phyloP scores from a whole-genome alignment of 2,888 invertebrate genomes.

The Volucella zonaria region DNA sequence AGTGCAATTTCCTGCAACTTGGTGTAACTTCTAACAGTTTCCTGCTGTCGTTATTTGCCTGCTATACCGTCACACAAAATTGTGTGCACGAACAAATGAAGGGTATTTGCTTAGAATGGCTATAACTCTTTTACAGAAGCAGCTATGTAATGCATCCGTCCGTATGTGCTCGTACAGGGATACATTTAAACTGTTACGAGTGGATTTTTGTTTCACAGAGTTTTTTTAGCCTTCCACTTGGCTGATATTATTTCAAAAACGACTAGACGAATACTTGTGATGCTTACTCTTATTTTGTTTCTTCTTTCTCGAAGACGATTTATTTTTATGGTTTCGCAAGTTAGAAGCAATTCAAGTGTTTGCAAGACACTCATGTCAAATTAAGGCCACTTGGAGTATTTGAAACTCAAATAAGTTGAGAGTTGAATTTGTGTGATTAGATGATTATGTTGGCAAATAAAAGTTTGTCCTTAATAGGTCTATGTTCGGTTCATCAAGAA shows the following conservation, averaged over 20 bases:
- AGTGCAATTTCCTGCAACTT: slow-evolving; percentile 44
- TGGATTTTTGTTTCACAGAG: slow-evolving; percentile 1
- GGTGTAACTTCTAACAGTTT: slow-evolving; percentile 49
- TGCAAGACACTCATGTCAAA: slow-evolving; percentile 67
- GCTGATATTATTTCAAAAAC: slow-evolving; percentile 32
- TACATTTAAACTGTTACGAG: too few species aligned
- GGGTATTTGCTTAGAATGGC: slow-evolving; percentile 47
- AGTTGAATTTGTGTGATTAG: slow-evolving; percentile 61
- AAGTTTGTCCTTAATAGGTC: slow-evolving; percentile 44
- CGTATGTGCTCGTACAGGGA: too few species aligned
- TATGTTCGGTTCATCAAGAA: slow-evolving; percentile 26
- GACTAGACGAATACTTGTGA: slow-evolving; percentile 12
- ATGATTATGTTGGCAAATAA: slow-evolving; percentile 63
- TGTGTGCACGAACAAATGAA: slow-evolving; percentile 43
- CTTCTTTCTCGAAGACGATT: not conserved
- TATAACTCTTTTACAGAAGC: slow-evolving; percentile 35
- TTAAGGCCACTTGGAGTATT: slow-evolving; percentile 64
- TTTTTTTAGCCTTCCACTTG: not conserved
- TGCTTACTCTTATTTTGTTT: not conserved
- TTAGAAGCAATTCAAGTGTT: slow-evolving; percentile 50
- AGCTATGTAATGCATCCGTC: too few species aligned
- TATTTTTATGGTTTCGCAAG: slow-evolving; percentile 21
- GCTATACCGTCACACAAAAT: slow-evolving; percentile 12
- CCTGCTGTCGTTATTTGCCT: slow-evolving; percentile 37
- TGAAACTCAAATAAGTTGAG: slow-evolving; percentile 60